Evolutionary conservation across 1,140 invertebrate genomes (phyloP).

Genomic region (Zaprionus camerounensis): DNA sequence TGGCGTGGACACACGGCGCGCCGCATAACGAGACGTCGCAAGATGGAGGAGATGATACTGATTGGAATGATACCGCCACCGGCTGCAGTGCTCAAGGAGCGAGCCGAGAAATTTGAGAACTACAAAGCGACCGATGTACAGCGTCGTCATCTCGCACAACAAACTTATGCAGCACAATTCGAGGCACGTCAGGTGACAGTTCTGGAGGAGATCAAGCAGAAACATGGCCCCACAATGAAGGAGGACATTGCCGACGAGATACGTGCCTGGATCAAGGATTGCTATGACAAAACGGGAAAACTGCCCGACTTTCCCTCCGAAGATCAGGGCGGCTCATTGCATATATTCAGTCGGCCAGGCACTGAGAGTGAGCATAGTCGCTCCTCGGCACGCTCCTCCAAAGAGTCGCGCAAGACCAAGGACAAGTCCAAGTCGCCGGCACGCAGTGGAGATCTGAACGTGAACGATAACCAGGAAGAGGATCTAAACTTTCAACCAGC

Average conservation of each 20-base stretch:
- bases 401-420: constrained; percentile 91
- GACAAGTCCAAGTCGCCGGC: constrained; percentile 86
- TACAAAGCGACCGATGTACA: constrained; percentile 61
- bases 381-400: constrained; percentile 90
- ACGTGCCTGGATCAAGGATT: constrained; percentile 92
- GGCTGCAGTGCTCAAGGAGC: constrained; percentile 62
- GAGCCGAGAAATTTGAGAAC: constrained; percentile 71
- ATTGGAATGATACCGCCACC: constrained; percentile 90
- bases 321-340: constrained; percentile 93
- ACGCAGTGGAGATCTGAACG: constrained; percentile 85
- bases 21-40: constrained; percentile 88
- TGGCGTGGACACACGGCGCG: constrained; percentile 92
- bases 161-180: constrained; percentile 87
- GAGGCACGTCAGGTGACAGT: constrained; percentile 86
- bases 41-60: constrained; percentile 93
- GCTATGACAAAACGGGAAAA: constrained; percentile 92
- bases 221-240: constrained; percentile 89
- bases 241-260: constrained; percentile 94
- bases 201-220: constrained; percentile 87
- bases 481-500: constrained; percentile 85
- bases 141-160: constrained; percentile 87
- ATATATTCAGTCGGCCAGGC: constrained; percentile 91
- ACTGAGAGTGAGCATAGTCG: constrained; percentile 91
- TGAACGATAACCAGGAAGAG: constrained; percentile 87
- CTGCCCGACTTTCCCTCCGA: constrained; percentile 96